Conservation (phyloP, 2,113 vertebrate genomes). For the Hirundichthys speculiger region DNA sequence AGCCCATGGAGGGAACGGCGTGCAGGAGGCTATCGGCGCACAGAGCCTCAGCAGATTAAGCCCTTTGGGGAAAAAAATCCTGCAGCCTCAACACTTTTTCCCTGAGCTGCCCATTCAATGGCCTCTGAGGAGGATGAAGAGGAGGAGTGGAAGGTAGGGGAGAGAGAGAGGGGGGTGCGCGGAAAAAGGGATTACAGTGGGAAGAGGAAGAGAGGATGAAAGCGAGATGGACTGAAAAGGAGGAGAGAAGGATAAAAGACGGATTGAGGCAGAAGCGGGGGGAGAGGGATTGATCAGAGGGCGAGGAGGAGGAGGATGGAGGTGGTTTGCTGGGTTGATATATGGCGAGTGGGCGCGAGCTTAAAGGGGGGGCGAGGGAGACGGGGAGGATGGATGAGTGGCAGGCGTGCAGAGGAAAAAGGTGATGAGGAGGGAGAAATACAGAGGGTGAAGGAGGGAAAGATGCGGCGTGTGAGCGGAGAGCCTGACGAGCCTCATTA, state of each 20-base stretch:
- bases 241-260: constrained; percentile 41
- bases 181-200: constrained; percentile 16
- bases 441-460: constrained; percentile 13
- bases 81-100: constrained; percentile 73
- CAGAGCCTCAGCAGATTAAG: constrained; percentile 69
- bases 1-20: constrained; percentile 47
- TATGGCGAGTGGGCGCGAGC: constrained; percentile 9
- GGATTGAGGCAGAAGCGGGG: constrained; percentile 31
- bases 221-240: not conserved
- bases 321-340: constrained; percentile 26
- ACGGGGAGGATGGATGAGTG: constrained; percentile 14
- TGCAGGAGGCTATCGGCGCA: constrained; percentile 68
- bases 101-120: constrained; percentile 68
- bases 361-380: not conserved
- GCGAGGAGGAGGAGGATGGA: constrained; percentile 4
- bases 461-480: constrained; percentile 23
- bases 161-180: not conserved
- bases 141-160: constrained; percentile 14
- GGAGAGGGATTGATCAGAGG: constrained; percentile 32
- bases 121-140: constrained; percentile 60
- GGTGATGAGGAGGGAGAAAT: constrained; percentile 48
- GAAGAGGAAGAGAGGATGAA: constrained; percentile 19
- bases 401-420: constrained; percentile 21
- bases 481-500: constrained; percentile 70
- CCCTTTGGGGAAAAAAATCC: constrained; percentile 68